phyloP scores from a whole-genome alignment of 2,888 invertebrate species.

The Neoscelio sp. region DNA sequence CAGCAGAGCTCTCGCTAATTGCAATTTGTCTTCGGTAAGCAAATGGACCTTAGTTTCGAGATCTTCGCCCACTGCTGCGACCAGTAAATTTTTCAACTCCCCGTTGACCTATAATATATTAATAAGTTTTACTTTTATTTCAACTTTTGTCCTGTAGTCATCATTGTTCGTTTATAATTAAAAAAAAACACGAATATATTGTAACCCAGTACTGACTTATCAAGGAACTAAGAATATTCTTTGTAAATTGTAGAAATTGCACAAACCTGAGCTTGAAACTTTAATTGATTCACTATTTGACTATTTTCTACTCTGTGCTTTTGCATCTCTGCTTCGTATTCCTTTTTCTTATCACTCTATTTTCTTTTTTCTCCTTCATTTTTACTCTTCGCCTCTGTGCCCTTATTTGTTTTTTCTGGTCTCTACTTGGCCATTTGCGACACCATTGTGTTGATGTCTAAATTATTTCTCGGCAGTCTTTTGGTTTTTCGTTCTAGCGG shows the following conservation, averaged over 20 bases:
- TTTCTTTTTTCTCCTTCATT: slow-evolving; percentile 73
- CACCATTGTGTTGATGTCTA: slow-evolving; percentile 88
- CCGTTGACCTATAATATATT: slow-evolving; percentile 89
- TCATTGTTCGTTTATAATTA: too few relatives aligned
- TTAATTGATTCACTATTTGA: slow-evolving; percentile 91
- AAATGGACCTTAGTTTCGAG: slow-evolving; percentile 94
- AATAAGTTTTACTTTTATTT: too few relatives aligned
- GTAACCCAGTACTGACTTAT: background rate
- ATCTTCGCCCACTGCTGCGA: slow-evolving; percentile 98
- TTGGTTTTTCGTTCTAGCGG: slow-evolving; percentile 83
- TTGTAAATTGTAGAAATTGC: too few relatives aligned
- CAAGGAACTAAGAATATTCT: too few relatives aligned
- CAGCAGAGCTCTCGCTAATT: slow-evolving; percentile 92
- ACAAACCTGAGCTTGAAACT: slow-evolving; percentile 91
- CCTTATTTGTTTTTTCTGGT: slow-evolving; percentile 81
- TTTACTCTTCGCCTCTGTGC: slow-evolving; percentile 60
- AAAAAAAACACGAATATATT: slow-evolving; percentile 4
- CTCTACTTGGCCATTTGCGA: slow-evolving; percentile 89
- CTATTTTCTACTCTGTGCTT: slow-evolving; percentile 88
- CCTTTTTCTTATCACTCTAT: slow-evolving; percentile 84
- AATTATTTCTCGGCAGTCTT: slow-evolving; percentile 84
- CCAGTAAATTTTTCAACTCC: slow-evolving; percentile 95
- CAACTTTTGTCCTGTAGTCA: too few relatives aligned
- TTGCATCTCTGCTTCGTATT: slow-evolving; percentile 86
- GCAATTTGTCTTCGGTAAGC: slow-evolving; percentile 95